Evolutionary conservation across 1,140 invertebrate species (phyloP), one percentile per base, ranked within the genome.

Genomic region (Drosophila novamexicana): DNA sequence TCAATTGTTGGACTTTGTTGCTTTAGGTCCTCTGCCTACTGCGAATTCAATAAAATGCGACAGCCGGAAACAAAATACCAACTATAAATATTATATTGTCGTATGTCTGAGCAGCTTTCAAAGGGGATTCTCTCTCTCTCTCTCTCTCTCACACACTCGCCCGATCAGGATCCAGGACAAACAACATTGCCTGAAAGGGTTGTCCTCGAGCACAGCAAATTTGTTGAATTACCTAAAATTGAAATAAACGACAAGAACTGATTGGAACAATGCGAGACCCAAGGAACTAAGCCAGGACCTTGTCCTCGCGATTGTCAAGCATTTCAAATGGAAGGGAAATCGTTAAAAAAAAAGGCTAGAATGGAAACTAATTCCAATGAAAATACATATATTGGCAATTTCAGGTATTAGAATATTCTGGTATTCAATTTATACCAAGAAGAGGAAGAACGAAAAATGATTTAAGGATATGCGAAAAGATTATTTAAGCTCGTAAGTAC

Each of bases 41-140:
- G 70, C 50, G 88, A 70, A 88, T 86, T 84, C 67, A 84, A 84
- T 84, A 77, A 73, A 61, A 59, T 29, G 34, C 64, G 75, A 56
- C 75, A 67, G 82, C 71, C 79, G 82, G 83, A 86, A 86, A 75
- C 75, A 77, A 82, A 88, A 88, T 70, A 79, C 79, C 69, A 88
- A 86, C 79, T 86, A 88, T 88, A 88, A 86, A 86, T 86, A 83
- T 89, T 80, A 79, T 80, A 83, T 88, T 86, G 79, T 77, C 79
- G 61, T 75, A 34, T 63, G 72, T 78, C 61, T 53, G 70, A 16
- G 32, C 36, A 64, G 70, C 56, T 66, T 57, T 58, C 14, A 39
- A 1, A 62, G 34, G 50, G 59, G 32, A 10, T 45, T 18, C 18
- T 18, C 18, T 18, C 18, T 18, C 18, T 18, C 18, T 18, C 18